These are phyloP conservation scores for Formicarius rufipectus DNA, from an alignment of 2,113 vertebrate genomes.

Conservation along the genomic window DNA sequence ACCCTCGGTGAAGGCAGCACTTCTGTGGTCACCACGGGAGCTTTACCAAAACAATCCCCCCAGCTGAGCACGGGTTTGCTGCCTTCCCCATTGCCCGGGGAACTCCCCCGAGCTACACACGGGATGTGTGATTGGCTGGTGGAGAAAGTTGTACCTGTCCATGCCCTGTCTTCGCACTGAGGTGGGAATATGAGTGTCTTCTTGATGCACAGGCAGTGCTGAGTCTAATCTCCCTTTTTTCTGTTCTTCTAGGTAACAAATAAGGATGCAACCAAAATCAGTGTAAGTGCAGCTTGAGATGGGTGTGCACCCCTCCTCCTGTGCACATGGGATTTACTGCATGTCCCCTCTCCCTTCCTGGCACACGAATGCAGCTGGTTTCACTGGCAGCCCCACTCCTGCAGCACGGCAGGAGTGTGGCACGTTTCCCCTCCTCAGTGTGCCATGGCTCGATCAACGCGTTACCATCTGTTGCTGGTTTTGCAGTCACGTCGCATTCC, in stretches of 20 bases:
- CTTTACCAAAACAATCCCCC: background rate
- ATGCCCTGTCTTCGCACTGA: background rate
- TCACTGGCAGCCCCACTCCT: background rate
- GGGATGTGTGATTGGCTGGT: background rate
- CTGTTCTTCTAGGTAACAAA: conserved; percentile 80
- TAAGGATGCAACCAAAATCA: conserved; percentile 94
- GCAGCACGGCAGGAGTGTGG: background rate
- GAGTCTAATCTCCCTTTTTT: conserved; percentile 42
- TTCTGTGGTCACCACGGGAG: background rate
- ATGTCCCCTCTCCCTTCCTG: background rate
- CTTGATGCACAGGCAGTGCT: background rate
- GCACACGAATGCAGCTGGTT: background rate
- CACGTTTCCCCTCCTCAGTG: background rate
- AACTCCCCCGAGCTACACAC: background rate
- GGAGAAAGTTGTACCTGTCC: background rate
- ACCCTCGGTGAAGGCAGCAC: background rate
- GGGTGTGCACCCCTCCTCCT: background rate
- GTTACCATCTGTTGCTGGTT: background rate
- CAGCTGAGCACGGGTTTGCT: background rate
- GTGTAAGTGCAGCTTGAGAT: conserved; percentile 82
- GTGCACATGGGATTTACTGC: background rate
- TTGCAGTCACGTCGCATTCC: background rate
- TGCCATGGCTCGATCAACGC: background rate
- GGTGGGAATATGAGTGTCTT: background rate
- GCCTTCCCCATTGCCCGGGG: background rate